These are phyloP conservation scores for Cephonodes hylas DNA, from an alignment of 2,888 invertebrate genomes.

Conservation along the genomic window DNA sequence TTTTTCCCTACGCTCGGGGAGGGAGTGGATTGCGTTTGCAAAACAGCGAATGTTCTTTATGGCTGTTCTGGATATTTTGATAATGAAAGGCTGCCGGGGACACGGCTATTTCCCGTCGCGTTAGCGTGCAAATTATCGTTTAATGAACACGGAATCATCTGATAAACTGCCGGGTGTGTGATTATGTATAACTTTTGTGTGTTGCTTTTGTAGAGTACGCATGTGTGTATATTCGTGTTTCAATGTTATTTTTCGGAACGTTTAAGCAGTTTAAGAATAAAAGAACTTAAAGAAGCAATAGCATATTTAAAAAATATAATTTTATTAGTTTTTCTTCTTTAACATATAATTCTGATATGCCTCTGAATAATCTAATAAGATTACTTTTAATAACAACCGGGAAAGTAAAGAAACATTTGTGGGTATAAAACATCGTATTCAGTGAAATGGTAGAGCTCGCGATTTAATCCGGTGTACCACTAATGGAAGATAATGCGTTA, in stretches of 20 bases:
- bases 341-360: too few species aligned
- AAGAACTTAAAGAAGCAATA: too few species aligned
- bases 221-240: background rate
- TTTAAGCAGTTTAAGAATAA: too few species aligned
- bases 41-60: conserved; percentile 41
- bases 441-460: conserved; percentile 20
- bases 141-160: conserved; percentile 24
- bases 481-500: conserved; percentile 69
- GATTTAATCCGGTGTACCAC: conserved; percentile 60
- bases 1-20: conserved; percentile 50
- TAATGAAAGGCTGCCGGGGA: conserved; percentile 32
- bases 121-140: conserved; percentile 15
- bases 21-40: conserved; percentile 36
- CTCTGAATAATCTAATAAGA: too few species aligned
- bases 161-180: background rate
- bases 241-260: too few species aligned
- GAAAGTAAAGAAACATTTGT: background rate
- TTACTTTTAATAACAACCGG: too few species aligned
- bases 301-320: too few species aligned
- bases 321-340: too few species aligned
- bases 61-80: conserved; percentile 29
- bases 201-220: background rate
- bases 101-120: background rate
- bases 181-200: background rate
- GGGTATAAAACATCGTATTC: conserved; percentile 1